Percentiles rank a stretch among this genome's conserved stretches.
phyloP scores from a whole-genome alignment of 2,797 vertebrate species.

The Propithecus perrieri region DNA sequence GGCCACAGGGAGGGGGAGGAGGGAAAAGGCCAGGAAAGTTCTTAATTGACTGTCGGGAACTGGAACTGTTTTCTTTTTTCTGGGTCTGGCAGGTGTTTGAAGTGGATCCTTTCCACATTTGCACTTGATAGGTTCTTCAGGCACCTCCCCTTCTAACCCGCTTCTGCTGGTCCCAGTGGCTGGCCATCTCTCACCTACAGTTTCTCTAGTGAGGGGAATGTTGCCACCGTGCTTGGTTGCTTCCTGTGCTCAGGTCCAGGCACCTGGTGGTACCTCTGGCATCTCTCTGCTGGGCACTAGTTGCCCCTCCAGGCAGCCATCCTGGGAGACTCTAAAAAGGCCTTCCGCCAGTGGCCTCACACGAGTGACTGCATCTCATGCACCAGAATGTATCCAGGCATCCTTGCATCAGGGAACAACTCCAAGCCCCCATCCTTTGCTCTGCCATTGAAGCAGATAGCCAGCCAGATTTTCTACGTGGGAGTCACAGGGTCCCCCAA shows the following conservation, averaged over 20 bases:
- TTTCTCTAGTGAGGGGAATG: neutral
- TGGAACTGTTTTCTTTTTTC: neutral
- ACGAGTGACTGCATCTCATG: no score
- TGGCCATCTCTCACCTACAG: neutral
- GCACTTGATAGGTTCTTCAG: neutral
- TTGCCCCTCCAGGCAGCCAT: no score
- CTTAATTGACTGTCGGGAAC: neutral
- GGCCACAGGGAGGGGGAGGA: neutral
- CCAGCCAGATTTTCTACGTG: neutral
- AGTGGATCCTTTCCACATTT: neutral
- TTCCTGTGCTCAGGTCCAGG: neutral
- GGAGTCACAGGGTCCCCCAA: neutral
- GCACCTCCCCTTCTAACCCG: accelerated
- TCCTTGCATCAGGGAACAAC: no score
- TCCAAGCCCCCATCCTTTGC: neutral
- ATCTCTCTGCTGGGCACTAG: neutral
- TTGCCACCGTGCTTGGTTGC: neutral
- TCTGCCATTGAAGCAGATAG: neutral
- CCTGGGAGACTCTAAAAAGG: neutral
- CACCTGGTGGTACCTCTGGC: neutral
- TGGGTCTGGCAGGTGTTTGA: neutral
- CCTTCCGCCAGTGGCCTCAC: neutral
- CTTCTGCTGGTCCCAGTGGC: neutral
- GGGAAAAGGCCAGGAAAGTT: neutral
- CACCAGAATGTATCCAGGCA: neutral